Percentiles rank a stretch among this genome's conserved stretches.
Evolutionary conservation across 2,888 invertebrate species (phyloP).

Genomic region (Temnothorax unifasciatus): DNA sequence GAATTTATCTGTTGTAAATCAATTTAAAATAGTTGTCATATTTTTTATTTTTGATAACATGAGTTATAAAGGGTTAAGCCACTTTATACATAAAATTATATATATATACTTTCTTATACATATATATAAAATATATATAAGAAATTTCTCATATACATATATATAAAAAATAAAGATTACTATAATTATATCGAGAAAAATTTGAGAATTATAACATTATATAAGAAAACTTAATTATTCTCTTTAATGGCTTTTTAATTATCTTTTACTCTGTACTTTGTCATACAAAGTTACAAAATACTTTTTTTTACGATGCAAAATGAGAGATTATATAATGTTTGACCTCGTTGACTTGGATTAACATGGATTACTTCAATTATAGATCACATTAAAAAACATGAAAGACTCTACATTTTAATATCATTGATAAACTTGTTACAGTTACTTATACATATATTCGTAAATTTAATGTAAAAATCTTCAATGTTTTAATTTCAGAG

Average conservation of each 20-base stretch:
- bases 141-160: not conserved
- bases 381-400: too few species aligned
- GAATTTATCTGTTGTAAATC: too few species aligned
- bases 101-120: not conserved
- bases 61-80: too few species aligned
- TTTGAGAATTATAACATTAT: not conserved
- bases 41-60: too few species aligned
- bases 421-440: not conserved
- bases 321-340: constrained; percentile 22
- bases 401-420: not conserved
- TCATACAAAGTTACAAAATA: constrained; percentile 1
- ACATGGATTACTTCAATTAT: too few species aligned
- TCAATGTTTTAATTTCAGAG: not conserved
- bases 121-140: not conserved
- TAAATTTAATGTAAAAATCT: not conserved
- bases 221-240: constrained; percentile 11
- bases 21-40: too few species aligned
- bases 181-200: not conserved
- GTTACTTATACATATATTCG: not conserved
- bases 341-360: constrained; percentile 33
- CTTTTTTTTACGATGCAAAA: constrained; percentile 38
- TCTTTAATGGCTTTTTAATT: constrained; percentile 5
- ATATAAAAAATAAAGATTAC: not conserved
- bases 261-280: constrained; percentile 28
- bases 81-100: not conserved